Evolutionary conservation across 2,888 invertebrate genomes (phyloP).

Genomic region (Venustoraphidia nigricollis): DNA sequence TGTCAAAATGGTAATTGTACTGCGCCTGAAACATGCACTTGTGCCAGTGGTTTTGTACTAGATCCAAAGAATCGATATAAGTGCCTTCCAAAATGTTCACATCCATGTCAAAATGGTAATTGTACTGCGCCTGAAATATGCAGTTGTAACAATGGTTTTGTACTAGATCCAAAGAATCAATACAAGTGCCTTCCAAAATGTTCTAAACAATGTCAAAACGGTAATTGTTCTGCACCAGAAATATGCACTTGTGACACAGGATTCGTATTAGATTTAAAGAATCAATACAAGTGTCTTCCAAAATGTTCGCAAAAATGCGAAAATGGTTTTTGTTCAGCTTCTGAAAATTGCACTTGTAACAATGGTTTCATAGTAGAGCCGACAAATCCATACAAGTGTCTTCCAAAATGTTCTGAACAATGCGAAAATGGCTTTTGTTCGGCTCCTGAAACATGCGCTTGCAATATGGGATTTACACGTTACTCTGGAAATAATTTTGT

Average conservation of each 20-base stretch:
- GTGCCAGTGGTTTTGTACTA: conserved; percentile 10
- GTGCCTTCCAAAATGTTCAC: conserved; percentile 1
- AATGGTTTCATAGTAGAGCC: conserved; percentile 7
- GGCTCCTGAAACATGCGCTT: conserved; percentile 13
- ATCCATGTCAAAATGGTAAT: conserved; percentile 5
- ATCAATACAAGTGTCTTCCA: conserved; percentile 32
- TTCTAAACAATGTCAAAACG: conserved; percentile 31
- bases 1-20: conserved; percentile 21
- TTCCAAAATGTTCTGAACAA: conserved; percentile 21
- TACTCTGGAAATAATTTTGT: not conserved
- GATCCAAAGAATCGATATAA: conserved; percentile 9
- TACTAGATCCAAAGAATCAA: not conserved
- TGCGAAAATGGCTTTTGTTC: conserved; percentile 19
- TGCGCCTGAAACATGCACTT: conserved; percentile 19
- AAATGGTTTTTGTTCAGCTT: conserved; percentile 34
- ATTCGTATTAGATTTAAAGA: conserved; percentile 10
- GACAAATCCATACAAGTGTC: conserved; percentile 4
- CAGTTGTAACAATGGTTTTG: conserved; percentile 9
- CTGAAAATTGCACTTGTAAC: conserved; percentile 42
- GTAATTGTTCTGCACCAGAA: conserved; percentile 37
- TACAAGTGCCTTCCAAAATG: conserved; percentile 41
- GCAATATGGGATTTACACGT: conserved; percentile 9
- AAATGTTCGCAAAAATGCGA: conserved; percentile 36
- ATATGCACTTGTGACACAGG: conserved; percentile 36
- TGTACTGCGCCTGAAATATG: conserved; percentile 12